phyloP scores from a whole-genome alignment of 2,113 vertebrate genomes.

The Erinaceus europaeus region DNA sequence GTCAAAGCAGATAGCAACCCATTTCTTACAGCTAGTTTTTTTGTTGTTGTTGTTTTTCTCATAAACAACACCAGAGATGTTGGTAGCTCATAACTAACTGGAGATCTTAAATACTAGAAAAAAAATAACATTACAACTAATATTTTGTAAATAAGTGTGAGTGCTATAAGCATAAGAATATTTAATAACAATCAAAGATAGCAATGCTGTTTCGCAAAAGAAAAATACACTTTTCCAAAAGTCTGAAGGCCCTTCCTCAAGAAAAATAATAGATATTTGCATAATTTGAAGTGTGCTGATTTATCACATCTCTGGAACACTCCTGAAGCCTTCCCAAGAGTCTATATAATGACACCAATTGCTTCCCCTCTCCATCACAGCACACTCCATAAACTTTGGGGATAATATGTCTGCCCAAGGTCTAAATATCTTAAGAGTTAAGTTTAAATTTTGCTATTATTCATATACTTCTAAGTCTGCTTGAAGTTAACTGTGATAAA shows the following conservation, averaged over 20 bases:
- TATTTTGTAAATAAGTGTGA: not conserved
- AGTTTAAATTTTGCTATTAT: conserved; percentile 48
- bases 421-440: conserved; percentile 54
- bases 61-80: not conserved
- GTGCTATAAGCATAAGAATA: not conserved
- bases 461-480: conserved; percentile 40
- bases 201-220: not conserved
- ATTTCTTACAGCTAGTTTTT: not conserved
- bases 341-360: conserved; percentile 12
- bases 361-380: conserved; percentile 8
- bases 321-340: not conserved
- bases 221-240: not conserved
- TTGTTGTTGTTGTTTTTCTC: not conserved
- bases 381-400: conserved; percentile 43
- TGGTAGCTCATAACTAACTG: not conserved
- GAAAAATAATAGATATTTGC: not conserved
- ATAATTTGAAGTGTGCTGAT: conserved; percentile 32
- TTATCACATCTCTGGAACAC: conserved; percentile 5
- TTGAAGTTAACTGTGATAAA: conserved; percentile 64
- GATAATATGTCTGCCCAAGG: conserved; percentile 47
- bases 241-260: not conserved
- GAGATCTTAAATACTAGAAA: not conserved
- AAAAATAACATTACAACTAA: not conserved
- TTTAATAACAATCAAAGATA: not conserved
- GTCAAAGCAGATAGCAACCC: not conserved